Evolutionary conservation across 2,113 vertebrate genomes (phyloP).

Genomic region (Eptesicus fuscus): DNA sequence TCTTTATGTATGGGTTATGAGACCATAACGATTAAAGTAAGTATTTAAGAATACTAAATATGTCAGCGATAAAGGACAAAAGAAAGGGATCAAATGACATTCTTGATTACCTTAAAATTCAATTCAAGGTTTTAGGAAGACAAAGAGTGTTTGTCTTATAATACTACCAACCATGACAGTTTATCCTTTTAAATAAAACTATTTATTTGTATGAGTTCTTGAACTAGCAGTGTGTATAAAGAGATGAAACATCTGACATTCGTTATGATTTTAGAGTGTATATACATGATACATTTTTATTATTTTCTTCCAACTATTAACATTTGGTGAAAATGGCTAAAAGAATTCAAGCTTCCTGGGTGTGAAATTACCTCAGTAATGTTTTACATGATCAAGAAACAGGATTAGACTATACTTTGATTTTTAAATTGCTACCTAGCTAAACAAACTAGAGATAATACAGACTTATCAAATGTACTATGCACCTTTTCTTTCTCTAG

Average conservation of each 20-base stretch:
- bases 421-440: background rate
- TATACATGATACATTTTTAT: background rate
- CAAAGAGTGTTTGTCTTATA: background rate
- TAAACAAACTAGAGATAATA: slow-evolving; percentile 4
- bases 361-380: slow-evolving; percentile 13
- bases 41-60: background rate
- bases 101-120: background rate
- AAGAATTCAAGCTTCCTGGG: background rate
- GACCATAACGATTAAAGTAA: background rate
- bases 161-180: background rate
- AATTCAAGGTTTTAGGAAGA: slow-evolving; percentile 18
- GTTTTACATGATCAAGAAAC: background rate
- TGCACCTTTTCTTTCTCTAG: background rate
- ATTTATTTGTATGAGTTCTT: background rate
- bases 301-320: slow-evolving; percentile 24
- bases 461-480: background rate
- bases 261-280: background rate
- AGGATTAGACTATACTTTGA: background rate
- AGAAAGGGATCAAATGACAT: background rate
- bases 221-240: background rate
- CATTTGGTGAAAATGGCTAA: background rate
- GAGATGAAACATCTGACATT: background rate
- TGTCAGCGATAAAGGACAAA: background rate
- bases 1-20: background rate
- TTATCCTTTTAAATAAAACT: slow-evolving; percentile 30